Evolutionary conservation across 2,797 vertebrate species (phyloP).

Genomic region (Balearica regulorum): DNA sequence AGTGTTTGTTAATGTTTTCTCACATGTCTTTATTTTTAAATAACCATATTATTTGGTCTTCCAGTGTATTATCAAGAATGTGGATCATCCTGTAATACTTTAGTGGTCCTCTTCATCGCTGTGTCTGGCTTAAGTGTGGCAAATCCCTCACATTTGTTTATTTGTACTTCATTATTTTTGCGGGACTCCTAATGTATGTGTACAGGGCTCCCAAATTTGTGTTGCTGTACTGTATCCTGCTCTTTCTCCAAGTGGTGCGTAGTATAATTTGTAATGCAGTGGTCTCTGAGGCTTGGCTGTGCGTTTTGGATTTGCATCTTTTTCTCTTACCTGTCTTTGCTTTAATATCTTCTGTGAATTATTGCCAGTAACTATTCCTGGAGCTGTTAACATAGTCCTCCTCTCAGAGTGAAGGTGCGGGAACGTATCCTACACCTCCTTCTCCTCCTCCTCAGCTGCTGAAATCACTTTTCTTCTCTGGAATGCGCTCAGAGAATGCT

Average conservation of each 20-base stretch:
- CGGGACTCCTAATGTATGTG: neutral
- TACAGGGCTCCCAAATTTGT: neutral
- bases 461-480: neutral
- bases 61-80: neutral
- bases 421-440: neutral
- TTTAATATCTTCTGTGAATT: neutral
- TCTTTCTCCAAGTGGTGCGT: neutral
- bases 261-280: neutral
- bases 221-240: neutral
- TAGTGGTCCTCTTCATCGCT: rapidly evolving
- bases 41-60: neutral
- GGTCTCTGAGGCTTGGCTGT: neutral
- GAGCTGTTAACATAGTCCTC: neutral
- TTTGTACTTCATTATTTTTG: neutral
- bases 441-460: neutral
- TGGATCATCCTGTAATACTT: neutral
- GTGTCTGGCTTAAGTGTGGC: neutral
- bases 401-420: neutral
- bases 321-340: neutral
- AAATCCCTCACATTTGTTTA: neutral
- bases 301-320: neutral
- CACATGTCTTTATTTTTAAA: neutral
- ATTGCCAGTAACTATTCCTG: neutral
- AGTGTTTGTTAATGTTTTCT: neutral
- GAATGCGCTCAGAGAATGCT: neutral